phyloP scores from a whole-genome alignment of 1,140 invertebrate species.

The Heliconius melpomene region DNA sequence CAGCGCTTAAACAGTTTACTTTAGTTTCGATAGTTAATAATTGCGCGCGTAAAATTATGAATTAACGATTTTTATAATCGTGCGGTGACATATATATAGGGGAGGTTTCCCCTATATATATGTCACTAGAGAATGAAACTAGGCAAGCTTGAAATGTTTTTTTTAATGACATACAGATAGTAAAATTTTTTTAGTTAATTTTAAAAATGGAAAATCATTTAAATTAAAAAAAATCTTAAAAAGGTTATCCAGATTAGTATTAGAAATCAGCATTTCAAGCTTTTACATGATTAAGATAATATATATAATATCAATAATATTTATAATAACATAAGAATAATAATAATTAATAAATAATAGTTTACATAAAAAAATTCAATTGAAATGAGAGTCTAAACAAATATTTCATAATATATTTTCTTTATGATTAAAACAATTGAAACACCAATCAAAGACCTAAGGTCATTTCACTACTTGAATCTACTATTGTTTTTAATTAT shows the following conservation, averaged over 20 bases:
- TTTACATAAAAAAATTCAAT: not conserved
- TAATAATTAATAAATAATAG: not conserved
- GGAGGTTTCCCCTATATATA: not conserved
- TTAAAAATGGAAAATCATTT: not conserved
- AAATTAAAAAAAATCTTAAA: not conserved
- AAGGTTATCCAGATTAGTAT: not conserved
- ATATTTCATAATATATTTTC: no score
- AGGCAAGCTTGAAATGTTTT: conserved; percentile 21
- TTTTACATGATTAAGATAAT: not conserved
- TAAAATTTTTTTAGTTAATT: not conserved
- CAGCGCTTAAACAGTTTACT: no score
- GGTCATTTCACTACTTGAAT: not conserved
- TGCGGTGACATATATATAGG: no score
- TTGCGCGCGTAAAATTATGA: no score
- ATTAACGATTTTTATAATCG: no score
- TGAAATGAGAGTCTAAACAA: not conserved
- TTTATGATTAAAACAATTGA: not conserved
- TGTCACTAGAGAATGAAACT: conserved; percentile 1
- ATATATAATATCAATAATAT: not conserved
- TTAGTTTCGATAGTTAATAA: no score
- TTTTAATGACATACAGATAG: not conserved
- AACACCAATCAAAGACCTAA: conserved; percentile 2
- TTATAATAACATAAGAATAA: not conserved
- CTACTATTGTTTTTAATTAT: no score
- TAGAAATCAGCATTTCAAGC: conserved; percentile 5